phyloP scores from a whole-genome alignment of 1,140 invertebrate species.

The Rhagoletis zephyria region DNA sequence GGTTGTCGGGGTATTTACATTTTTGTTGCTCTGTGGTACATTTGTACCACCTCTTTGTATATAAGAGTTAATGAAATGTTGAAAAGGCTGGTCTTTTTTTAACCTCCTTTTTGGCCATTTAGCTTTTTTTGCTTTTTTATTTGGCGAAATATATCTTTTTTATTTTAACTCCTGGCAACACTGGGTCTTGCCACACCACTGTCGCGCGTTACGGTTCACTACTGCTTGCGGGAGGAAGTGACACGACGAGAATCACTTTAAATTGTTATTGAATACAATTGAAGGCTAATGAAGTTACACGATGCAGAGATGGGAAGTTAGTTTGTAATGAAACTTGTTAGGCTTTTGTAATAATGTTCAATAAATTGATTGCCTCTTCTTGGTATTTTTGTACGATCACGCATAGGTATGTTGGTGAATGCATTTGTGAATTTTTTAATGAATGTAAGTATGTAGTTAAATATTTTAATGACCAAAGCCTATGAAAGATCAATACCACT shows the following conservation, averaged over 20 bases:
- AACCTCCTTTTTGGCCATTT: too few relatives aligned
- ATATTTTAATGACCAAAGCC: too few relatives aligned
- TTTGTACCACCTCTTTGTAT: too few relatives aligned
- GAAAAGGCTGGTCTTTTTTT: too few relatives aligned
- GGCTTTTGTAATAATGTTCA: conserved; percentile 1
- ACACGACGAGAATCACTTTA: conserved; percentile 5
- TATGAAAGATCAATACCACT: too few relatives aligned
- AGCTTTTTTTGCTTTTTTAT: too few relatives aligned
- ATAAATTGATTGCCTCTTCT: conserved; percentile 7
- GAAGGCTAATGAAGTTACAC: conserved; percentile 27
- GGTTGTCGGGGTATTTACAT: too few relatives aligned
- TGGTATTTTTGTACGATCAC: not conserved
- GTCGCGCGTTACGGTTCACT: conserved; percentile 19
- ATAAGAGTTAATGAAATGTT: too few relatives aligned
- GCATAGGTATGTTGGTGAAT: not conserved
- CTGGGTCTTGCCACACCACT: not conserved
- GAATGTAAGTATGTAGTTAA: not conserved
- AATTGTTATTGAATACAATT: conserved; percentile 10
- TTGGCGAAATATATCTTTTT: too few relatives aligned
- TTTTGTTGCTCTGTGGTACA: too few relatives aligned
- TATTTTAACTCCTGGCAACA: too few relatives aligned
- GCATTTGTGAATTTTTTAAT: not conserved
- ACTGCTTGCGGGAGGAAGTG: conserved; percentile 7
- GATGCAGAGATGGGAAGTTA: not conserved
- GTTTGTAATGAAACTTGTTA: not conserved